A percentile compares a stretch with the other conserved stretches of the same genome.
phyloP scores from a whole-genome alignment of 2,888 invertebrate species.

The Amblyteles armatorius region DNA sequence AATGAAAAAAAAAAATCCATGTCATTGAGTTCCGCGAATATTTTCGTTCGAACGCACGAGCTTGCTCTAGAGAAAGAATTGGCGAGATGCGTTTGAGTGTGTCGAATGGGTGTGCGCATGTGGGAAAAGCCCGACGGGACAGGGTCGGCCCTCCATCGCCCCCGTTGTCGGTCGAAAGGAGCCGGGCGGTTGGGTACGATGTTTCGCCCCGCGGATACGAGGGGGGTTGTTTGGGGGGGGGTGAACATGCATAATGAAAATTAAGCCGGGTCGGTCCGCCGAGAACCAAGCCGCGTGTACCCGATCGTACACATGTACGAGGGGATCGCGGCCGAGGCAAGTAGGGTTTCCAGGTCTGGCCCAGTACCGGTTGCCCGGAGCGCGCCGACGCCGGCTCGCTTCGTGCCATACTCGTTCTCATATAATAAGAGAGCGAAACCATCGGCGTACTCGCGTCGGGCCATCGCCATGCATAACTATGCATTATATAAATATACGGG shows the following conservation, averaged over 20 bases:
- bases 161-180: conserved; percentile 29
- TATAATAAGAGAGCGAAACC: conserved; percentile 49
- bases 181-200: conserved; percentile 30
- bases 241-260: conserved; percentile 69
- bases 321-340: conserved; percentile 3
- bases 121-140: not conserved
- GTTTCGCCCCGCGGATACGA: conserved; percentile 50
- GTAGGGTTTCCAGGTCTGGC: conserved; percentile 22
- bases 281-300: conserved; percentile 58
- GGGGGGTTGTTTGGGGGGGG: not conserved
- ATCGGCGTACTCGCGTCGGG: not conserved
- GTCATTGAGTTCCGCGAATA: conserved; percentile 29
- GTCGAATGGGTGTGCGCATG: conserved; percentile 12
- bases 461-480: not conserved
- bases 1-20: conserved; percentile 11
- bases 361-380: conserved; percentile 16
- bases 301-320: conserved; percentile 39
- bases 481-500: conserved; percentile 9
- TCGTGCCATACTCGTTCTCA: conserved; percentile 30
- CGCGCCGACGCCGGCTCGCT: conserved; percentile 13
- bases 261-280: conserved; percentile 67
- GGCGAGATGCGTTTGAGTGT: not conserved
- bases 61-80: conserved; percentile 8
- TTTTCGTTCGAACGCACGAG: conserved; percentile 1
- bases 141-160: not conserved